Evolutionary conservation across 2,113 vertebrate species (phyloP), one percentile per base, ranked within the genome.

Genomic region (Promerops cafer): DNA sequence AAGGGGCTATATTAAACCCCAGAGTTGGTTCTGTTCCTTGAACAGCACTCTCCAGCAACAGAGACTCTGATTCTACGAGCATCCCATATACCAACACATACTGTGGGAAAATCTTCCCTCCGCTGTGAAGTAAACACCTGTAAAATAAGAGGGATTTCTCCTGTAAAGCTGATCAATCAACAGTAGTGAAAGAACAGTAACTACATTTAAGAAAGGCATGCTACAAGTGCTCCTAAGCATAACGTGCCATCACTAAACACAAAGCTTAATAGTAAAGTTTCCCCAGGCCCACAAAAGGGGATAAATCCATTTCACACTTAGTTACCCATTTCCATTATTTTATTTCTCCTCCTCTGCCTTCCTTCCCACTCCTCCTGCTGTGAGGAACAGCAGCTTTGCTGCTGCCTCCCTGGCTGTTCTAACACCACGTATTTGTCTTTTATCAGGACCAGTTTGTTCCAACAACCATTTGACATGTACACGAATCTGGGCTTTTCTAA

Each of bases 1-100:
- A 99, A 61, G 99, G 99, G 24, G 99, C 99, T 40, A 99, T 99
- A 65, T 98, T 98, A 88, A 99, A 98, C 10, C 99, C 99, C 65
- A 99, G 98, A 12, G 99, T 99, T 14, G 99, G 98, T 70, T 99
- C 98, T 75, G 97, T 97, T 86, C 99, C 99, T 97, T 99, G 99
- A 72, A 99, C 99, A 9, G 99, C 98, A 17, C 98, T 99, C 95
- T 99, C 99, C 95, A 98, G 98, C 66, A 99, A 91, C 94, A 99
- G 94, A 6, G 97, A 98, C 82, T 99, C 98, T 0, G 99, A 99
- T 87, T 99, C 99, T 87, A 99, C 98, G 40, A 99, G 97, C 98
- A 99, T 96, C 24, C 99, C 99, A 14, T 98, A 97, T 28, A 99
- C 98, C 86, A 99, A 96, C 22, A 99, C 98, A 26, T 98, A 98